phyloP scores from a whole-genome alignment of 2,113 vertebrate species.

The Puffinus mauretanicus region DNA sequence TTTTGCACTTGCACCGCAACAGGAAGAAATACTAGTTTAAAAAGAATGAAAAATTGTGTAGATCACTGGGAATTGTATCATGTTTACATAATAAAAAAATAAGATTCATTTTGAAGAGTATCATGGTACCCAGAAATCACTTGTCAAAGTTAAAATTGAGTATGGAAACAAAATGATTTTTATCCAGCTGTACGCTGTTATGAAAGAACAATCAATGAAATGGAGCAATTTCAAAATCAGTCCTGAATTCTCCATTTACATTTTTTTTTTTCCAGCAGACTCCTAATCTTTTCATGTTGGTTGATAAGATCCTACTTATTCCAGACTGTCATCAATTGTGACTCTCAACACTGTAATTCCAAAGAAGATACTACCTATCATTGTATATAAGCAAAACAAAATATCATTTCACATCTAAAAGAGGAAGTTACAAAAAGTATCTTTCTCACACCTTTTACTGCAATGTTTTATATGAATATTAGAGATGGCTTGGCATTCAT shows the following conservation, averaged over 20 bases:
- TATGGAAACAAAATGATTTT: constrained; percentile 14
- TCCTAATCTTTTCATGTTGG: neutral
- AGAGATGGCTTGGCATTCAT: neutral
- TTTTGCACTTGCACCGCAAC: neutral
- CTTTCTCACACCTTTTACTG: neutral
- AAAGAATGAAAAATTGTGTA: neutral
- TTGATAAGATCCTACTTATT: neutral
- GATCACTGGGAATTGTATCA: neutral
- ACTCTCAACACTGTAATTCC: neutral
- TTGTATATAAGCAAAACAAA: neutral
- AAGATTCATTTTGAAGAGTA: neutral
- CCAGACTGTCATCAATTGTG: neutral
- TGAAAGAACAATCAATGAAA: constrained; percentile 39
- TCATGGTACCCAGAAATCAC: constrained; percentile 9
- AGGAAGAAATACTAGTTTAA: neutral
- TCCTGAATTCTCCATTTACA: constrained; percentile 19
- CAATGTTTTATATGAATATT: neutral
- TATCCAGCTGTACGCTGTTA: neutral
- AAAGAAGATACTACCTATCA: neutral
- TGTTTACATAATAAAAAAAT: neutral
- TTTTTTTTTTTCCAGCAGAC: neutral
- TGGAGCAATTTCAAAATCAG: constrained; percentile 39
- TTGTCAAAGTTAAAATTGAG: constrained; percentile 27
- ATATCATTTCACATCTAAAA: neutral
- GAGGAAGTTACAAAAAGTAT: neutral